Percentiles rank a stretch among this genome's conserved stretches.
These are phyloP conservation scores for Synanthedon andrenaeformis DNA, from an alignment of 2,888 invertebrate species.

Conservation along the genomic window DNA sequence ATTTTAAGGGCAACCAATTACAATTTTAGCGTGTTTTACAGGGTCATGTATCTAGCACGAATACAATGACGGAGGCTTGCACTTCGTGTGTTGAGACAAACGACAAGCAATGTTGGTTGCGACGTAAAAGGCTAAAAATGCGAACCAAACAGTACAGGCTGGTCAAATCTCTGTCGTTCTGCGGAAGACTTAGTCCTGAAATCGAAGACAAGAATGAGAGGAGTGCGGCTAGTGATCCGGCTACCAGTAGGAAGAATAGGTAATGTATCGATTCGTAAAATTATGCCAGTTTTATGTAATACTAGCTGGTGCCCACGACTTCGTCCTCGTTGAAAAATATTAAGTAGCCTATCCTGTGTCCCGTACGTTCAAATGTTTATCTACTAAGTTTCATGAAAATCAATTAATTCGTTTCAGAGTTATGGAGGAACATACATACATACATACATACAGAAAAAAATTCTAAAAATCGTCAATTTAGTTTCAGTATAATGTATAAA, in stretches of 20 bases:
- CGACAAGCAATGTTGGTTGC: constrained; percentile 57
- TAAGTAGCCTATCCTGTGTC: no score
- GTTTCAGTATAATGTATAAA: no score
- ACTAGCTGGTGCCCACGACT: no score
- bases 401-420: no score
- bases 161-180: constrained; percentile 81
- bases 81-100: constrained; percentile 63
- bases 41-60: constrained; percentile 66
- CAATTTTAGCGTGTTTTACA: constrained; percentile 11
- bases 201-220: constrained; percentile 70
- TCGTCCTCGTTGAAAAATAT: no score
- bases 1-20: no score
- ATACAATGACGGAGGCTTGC: constrained; percentile 66
- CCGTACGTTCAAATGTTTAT: no score
- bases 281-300: constrained; percentile 8
- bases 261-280: constrained; percentile 10
- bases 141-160: constrained; percentile 53
- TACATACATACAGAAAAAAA: no score
- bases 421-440: no score
- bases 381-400: no score
- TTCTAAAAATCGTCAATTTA: no score
- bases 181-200: constrained; percentile 71
- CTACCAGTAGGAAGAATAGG: constrained; percentile 69
- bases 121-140: constrained; percentile 50
- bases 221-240: constrained; percentile 74